Evolutionary conservation across 2,113 vertebrate genomes (phyloP), one percentile per base, ranked within the genome.

Genomic region (Varanus salvator): DNA sequence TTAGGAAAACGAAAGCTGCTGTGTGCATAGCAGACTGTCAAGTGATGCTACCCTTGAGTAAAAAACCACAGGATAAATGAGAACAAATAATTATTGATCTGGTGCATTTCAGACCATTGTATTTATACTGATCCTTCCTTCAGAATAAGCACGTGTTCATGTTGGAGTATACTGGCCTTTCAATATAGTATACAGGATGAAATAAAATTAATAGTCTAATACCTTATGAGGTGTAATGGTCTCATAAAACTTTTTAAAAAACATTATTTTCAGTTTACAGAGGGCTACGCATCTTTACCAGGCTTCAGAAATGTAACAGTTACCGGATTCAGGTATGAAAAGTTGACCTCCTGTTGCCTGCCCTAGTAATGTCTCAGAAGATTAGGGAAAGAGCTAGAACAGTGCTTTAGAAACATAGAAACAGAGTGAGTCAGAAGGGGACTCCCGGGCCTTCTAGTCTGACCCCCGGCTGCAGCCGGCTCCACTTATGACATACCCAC

Each of bases 311-410:
- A 87, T 0, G 94, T 95, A 93, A 91, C 88, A 31, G 95, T 97
- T 76, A 96, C 44, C 1, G 89, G 90, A 44, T 97, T 97, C 94
- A 97, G 87, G 97, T 97, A 95, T 95, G 96, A 85, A 85, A 5
- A 1, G 0, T n/a, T 38, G 8, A 66, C 44, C 38, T 44, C 38
- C 38, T 44, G 38, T 44, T 44, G 38, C 38, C 38, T 44, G 38
- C 38, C 38, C 38, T 44, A 44, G 38, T 44, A 44, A 44, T 44
- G 60, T 3, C 52, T 69, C 11, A 69, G 12, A 44, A 31, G 31
- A 68, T 78, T 78, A 68, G 12, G 31, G 38, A 52, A 78, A 8
- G 19, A 50, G 54, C 12, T 34, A 60, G 27, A 89, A 83, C 29
- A 38, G 77, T 38, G 8, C 77, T 90, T 72, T 21, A 44, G 48